A percentile compares a stretch with the other conserved stretches of the same genome.
These are phyloP conservation scores for Cariama cristata DNA, from an alignment of 2,113 vertebrate species.

Conservation along the genomic window DNA sequence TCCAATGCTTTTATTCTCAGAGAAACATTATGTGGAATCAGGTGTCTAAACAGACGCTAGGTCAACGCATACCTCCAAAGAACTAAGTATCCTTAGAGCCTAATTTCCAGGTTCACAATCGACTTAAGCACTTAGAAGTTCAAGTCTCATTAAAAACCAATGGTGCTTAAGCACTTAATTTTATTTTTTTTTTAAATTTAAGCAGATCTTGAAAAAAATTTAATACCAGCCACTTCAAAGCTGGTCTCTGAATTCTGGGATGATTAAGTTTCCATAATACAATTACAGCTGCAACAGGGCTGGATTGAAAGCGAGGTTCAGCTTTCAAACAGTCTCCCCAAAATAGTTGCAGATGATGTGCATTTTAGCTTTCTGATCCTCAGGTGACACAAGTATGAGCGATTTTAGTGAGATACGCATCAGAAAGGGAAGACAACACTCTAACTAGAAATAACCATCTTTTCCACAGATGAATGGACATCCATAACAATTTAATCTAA, in stretches of 20 bases:
- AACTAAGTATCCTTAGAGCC: background rate
- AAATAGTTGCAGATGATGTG: constrained; percentile 63
- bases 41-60: background rate
- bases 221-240: constrained; percentile 46
- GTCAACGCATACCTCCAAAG: background rate
- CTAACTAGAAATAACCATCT: constrained; percentile 35
- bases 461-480: constrained; percentile 50
- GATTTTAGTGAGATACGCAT: background rate
- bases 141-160: constrained; percentile 24
- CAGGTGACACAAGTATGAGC: constrained; percentile 24
- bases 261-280: constrained; percentile 59
- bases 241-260: background rate
- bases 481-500: constrained; percentile 58
- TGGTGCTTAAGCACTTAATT: background rate
- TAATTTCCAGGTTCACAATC: background rate
- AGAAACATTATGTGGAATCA: background rate
- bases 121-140: background rate
- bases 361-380: constrained; percentile 47
- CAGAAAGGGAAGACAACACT: constrained; percentile 1
- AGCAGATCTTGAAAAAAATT: background rate
- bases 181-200: background rate
- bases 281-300: background rate
- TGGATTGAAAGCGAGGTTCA: constrained; percentile 45
- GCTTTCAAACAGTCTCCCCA: constrained; percentile 48
- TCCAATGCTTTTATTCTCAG: background rate